Conservation (phyloP, 1,140 invertebrate genomes). For the Meloidogyne floridensis region DNA sequence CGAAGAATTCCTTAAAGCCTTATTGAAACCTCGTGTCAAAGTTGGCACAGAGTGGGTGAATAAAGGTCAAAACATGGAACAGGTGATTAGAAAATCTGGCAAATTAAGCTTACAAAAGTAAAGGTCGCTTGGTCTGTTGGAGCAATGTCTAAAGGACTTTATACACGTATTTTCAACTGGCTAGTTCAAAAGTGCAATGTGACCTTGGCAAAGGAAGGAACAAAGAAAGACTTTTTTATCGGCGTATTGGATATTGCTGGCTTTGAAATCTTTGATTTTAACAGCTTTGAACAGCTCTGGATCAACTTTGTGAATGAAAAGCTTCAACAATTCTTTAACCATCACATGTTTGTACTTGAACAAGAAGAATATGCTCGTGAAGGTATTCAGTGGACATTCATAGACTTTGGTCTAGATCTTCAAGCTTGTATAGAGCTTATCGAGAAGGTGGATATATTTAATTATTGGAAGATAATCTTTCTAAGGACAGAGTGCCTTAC, state of each 20-base stretch:
- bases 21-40: conserved; percentile 73
- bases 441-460: conserved; percentile 79
- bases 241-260: conserved; percentile 99
- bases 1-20: conserved; percentile 71
- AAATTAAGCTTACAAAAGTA: not conserved
- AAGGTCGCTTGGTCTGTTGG: conserved; percentile 68
- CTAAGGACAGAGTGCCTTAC: too few relatives aligned
- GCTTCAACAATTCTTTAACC: conserved; percentile 99
- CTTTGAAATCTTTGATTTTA: conserved; percentile 99
- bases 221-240: conserved; percentile 67
- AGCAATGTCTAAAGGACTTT: conserved; percentile 67
- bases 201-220: conserved; percentile 61
- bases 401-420: conserved; percentile 99
- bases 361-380: conserved; percentile 98
- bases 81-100: conserved; percentile 64
- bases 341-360: conserved; percentile 99
- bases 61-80: conserved; percentile 78
- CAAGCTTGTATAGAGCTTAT: conserved; percentile 97
- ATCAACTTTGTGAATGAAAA: conserved; percentile 99
- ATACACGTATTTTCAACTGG: conserved; percentile 65
- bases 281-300: conserved; percentile 99
- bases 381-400: conserved; percentile 97
- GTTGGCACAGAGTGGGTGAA: conserved; percentile 72
- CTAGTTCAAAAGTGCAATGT: conserved; percentile 65
- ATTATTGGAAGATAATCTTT: conserved; percentile 53